phyloP scores from a whole-genome alignment of 2,888 invertebrate species.

The Leucoptera coffeella region DNA sequence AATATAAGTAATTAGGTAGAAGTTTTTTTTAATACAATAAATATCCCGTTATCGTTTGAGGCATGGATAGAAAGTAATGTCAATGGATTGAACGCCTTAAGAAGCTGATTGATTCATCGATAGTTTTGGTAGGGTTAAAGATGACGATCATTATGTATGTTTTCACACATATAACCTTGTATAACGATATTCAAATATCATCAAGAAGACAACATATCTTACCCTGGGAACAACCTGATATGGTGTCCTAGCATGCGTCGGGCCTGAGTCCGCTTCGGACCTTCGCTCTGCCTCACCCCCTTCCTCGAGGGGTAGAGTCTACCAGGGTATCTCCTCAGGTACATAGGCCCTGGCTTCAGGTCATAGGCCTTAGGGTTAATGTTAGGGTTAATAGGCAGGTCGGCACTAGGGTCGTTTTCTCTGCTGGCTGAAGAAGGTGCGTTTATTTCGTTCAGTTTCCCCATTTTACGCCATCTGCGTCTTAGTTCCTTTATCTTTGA shows the following conservation, averaged over 20 bases:
- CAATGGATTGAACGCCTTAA: no score
- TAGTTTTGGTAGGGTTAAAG: no score
- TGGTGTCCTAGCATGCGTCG: slow-evolving; percentile 19
- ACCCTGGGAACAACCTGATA: slow-evolving; percentile 42
- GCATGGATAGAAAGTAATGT: no score
- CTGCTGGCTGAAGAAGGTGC: slow-evolving; percentile 29
- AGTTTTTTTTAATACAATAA: no score
- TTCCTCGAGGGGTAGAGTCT: slow-evolving; percentile 11
- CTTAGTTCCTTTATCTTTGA: slow-evolving; percentile 36
- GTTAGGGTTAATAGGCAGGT: no score
- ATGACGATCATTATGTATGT: no score
- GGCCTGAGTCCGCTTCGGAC: slow-evolving; percentile 18
- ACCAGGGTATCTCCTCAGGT: slow-evolving; percentile 10
- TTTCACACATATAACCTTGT: no score
- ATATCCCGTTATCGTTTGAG: no score
- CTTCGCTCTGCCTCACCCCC: slow-evolving; percentile 11
- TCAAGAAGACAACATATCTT: no score
- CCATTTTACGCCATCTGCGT: slow-evolving; percentile 42
- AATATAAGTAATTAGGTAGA: no score
- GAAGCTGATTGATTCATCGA: no score
- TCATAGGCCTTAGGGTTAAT: slow-evolving; percentile 29
- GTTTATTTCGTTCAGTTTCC: slow-evolving; percentile 49
- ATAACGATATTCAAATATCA: no score
- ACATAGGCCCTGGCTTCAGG: slow-evolving; percentile 17
- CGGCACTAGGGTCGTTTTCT: slow-evolving; percentile 30